These are phyloP conservation scores for silkworm (Bombyx mori) DNA, from an alignment of 1,140 invertebrate species.

Conservation along the genomic window DNA sequence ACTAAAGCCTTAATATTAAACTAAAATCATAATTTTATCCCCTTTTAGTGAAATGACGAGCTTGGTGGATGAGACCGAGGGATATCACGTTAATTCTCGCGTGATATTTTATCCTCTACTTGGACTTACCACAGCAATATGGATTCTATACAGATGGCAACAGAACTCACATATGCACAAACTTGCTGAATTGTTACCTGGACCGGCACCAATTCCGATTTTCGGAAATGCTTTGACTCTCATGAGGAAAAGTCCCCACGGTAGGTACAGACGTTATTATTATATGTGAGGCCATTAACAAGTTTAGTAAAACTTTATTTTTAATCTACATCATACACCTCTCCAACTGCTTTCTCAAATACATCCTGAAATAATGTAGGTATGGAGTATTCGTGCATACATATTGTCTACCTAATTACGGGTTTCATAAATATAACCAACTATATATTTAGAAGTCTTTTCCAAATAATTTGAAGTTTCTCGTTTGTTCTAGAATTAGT, in stretches of 20 bases:
- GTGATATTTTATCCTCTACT: slow-evolving; percentile 47
- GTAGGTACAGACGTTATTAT: slow-evolving; percentile 24
- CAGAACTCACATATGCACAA: slow-evolving; percentile 45
- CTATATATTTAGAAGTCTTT: too few relatives aligned
- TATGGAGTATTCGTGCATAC: too few relatives aligned
- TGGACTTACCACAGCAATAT: slow-evolving; percentile 33
- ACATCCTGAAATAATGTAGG: not conserved
- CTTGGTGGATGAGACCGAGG: slow-evolving; percentile 32
- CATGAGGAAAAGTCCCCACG: slow-evolving; percentile 67
- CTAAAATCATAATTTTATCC: not conserved
- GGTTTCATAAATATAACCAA: too few relatives aligned
- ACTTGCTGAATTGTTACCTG: slow-evolving; percentile 70
- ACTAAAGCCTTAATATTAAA: too few relatives aligned
- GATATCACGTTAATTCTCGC: slow-evolving; percentile 21
- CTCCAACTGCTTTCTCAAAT: too few relatives aligned
- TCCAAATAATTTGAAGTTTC: too few relatives aligned
- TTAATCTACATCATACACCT: too few relatives aligned
- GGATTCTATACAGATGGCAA: slow-evolving; percentile 54
- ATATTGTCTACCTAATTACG: too few relatives aligned
- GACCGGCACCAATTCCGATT: slow-evolving; percentile 69
- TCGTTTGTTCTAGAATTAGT: slow-evolving; percentile 59
- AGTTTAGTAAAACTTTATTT: too few relatives aligned
- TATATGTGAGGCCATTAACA: too few relatives aligned
- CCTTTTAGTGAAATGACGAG: slow-evolving; percentile 35
- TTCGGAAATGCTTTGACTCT: slow-evolving; percentile 74